A percentile compares a stretch with the other conserved stretches of the same genome.
These are phyloP conservation scores for Dendrocincla fuliginosa DNA, from an alignment of 2,797 vertebrate genomes.

Conservation along the genomic window DNA sequence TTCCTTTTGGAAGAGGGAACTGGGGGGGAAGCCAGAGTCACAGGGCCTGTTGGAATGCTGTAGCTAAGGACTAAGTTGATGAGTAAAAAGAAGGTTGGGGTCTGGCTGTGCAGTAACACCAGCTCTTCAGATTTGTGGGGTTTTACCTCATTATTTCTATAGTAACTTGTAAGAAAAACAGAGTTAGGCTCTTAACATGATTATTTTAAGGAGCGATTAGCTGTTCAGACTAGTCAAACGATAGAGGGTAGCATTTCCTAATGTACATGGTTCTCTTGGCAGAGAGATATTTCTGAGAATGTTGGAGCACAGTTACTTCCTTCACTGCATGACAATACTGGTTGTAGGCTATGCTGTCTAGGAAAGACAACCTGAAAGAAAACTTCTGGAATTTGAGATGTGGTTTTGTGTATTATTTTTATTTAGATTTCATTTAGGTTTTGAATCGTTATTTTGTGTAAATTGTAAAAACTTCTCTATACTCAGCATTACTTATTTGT, in stretches of 20 bases:
- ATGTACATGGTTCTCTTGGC: neutral
- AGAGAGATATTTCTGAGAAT: neutral
- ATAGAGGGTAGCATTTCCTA: conserved; percentile 58
- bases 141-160: neutral
- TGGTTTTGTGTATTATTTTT: neutral
- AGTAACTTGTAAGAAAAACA: neutral
- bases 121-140: neutral
- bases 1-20: neutral
- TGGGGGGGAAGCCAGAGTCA: neutral
- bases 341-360: neutral
- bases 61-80: neutral
- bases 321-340: neutral
- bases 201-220: neutral
- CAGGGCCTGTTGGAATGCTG: fast-evolving
- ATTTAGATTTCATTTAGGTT: neutral
- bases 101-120: neutral
- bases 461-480: neutral
- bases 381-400: neutral
- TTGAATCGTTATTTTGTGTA: neutral
- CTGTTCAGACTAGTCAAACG: neutral
- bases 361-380: neutral
- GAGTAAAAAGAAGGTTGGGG: neutral
- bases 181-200: neutral
- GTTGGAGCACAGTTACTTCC: neutral
- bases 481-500: neutral